Conservation (phyloP, 1,140 invertebrate genomes). For the Drosophila arizonae region DNA sequence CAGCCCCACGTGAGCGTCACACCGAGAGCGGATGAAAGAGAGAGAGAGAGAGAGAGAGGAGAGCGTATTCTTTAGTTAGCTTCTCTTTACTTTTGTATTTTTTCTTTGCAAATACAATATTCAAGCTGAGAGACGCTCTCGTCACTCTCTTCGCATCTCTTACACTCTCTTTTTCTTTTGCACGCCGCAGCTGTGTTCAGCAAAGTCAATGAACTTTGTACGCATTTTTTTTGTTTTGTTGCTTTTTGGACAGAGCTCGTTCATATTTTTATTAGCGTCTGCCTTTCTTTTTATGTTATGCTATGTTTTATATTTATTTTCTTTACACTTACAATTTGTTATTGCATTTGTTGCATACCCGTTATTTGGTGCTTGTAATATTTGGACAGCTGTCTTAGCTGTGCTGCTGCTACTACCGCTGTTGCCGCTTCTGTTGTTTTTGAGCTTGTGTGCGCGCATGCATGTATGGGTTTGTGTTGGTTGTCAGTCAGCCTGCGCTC, state of each 20-base stretch:
- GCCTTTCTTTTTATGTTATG: conserved; percentile 55
- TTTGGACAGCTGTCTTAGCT: conserved; percentile 60
- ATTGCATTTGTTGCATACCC: conserved; percentile 39
- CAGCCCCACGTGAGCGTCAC: conserved; percentile 40
- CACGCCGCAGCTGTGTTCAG: conserved; percentile 53
- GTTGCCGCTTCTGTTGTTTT: not conserved
- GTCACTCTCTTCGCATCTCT: not conserved
- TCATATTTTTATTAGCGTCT: conserved; percentile 50
- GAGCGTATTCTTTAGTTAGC: not conserved
- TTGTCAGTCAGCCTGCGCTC: conserved; percentile 27
- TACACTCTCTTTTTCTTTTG: conserved; percentile 9
- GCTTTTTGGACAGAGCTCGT: conserved; percentile 40
- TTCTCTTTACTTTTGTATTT: conserved; percentile 14
- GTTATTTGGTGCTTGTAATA: conserved; percentile 60
- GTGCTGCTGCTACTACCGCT: conserved; percentile 3
- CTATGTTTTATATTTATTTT: conserved; percentile 61
- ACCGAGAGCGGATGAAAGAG: conserved; percentile 1
- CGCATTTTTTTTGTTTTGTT: conserved; percentile 57
- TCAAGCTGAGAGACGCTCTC: conserved; percentile 19
- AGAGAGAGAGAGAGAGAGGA: not conserved
- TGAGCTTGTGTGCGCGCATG: not conserved
- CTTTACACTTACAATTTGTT: conserved; percentile 61
- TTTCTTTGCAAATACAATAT: conserved; percentile 53
- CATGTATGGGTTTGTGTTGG: conserved; percentile 5
- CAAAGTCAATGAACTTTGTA: conserved; percentile 81